These are phyloP conservation scores for Drosophila kohkoa DNA, from an alignment of 1,140 invertebrate genomes.

Conservation along the genomic window DNA sequence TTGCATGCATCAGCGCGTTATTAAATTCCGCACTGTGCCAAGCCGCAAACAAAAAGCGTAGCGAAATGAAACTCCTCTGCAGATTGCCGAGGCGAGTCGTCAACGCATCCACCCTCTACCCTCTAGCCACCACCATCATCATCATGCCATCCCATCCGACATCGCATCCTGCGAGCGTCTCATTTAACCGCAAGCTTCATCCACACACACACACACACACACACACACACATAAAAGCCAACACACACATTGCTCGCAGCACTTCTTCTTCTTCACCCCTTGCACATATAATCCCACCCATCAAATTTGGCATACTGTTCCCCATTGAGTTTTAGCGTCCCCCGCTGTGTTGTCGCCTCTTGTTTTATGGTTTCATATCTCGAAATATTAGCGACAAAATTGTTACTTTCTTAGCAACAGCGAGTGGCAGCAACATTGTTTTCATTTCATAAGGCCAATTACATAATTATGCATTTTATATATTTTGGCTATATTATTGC, in stretches of 20 bases:
- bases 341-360: background rate
- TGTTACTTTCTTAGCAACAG: background rate
- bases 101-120: slow-evolving; percentile 28
- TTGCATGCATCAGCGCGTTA: slow-evolving; percentile 82
- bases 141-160: background rate
- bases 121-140: background rate
- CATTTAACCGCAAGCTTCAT: slow-evolving; percentile 35
- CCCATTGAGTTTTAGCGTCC: slow-evolving; percentile 31
- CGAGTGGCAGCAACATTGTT: background rate
- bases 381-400: slow-evolving; percentile 41
- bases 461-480: background rate
- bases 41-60: slow-evolving; percentile 49
- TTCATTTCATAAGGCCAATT: background rate
- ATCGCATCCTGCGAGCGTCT: slow-evolving; percentile 18
- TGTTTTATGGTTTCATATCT: slow-evolving; percentile 31
- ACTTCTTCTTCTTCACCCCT: background rate
- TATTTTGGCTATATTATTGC: background rate
- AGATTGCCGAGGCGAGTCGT: slow-evolving; percentile 34
- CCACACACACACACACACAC: slow-evolving; percentile 1
- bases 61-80: slow-evolving; percentile 27
- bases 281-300: slow-evolving; percentile 12
- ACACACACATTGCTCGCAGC: slow-evolving; percentile 3
- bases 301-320: slow-evolving; percentile 69
- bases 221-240: slow-evolving; percentile 24
- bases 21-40: slow-evolving; percentile 72